Base-by-base conservation (phyloP, 2,113 vertebrate species). In the Pseudolaguvia tuberculata region DNA sequence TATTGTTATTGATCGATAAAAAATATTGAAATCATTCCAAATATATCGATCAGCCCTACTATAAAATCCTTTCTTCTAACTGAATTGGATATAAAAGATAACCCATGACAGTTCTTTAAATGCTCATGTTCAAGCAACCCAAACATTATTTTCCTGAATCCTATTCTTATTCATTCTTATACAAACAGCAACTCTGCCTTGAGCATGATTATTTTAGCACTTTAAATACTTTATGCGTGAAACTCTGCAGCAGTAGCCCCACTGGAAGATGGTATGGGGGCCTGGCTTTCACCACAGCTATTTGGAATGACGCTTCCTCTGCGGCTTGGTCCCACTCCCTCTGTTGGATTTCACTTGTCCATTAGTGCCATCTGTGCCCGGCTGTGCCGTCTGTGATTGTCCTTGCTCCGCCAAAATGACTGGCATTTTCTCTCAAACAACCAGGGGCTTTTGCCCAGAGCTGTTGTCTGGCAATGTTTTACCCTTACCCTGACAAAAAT, bases 291-390 rank as follows among this genome's bases (percentile, higher is more conserved):
- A 90, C 92, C 90, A 91, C 91, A 92, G 93, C 90, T 94, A 94
- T 94, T 96, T 96, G 94, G 95, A 94, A 78, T 90, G 90, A 88
- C 90, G 90, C 88, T 92, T 72, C 86, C 87, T 89, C 89, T 84
- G 91, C 92, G 92, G 92, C 90, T 87, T 91, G 90, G 93, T 91
- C 92, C 87, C 82, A 90, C 90, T 93, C 91, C 91, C 94, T 93
- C 93, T 90, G 89, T 95, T 96, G 95, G 93, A 97, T 95, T 93
- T 93, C 91, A 93, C 95, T 94, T 94, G 93, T 97, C 95, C 95
- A 97, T 98, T 96, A 95, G 93, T 89, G 91, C 96, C 96, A 98
- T 98, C 96, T 99, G 95, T 93, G 95, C 94, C 90, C 93, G 87
- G 83, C 91, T 90, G 91, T 90, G 92, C 95, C 94, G 95, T 98